Percentiles rank a stretch among this genome's conserved stretches.
Evolutionary conservation across 2,888 invertebrate genomes (phyloP).

Genomic region (Meiosimyza platycephala): DNA sequence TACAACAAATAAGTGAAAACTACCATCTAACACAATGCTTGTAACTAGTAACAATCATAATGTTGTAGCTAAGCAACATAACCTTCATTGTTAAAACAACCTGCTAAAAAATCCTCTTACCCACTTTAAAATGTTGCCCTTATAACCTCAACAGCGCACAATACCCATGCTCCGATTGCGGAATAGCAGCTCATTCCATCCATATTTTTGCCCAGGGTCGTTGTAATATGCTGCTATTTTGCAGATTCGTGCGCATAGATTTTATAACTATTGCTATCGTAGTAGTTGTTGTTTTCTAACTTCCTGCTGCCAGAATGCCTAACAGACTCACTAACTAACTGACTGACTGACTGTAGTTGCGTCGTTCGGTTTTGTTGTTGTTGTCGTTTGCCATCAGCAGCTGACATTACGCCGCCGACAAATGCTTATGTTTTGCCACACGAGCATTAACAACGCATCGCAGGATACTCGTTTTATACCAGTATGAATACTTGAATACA

Average conservation of each 20-base stretch:
- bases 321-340: slow-evolving; percentile 22
- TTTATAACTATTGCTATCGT: slow-evolving; percentile 25
- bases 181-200: not conserved
- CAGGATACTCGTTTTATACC: slow-evolving; percentile 29
- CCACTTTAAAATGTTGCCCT: not conserved
- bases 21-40: not conserved
- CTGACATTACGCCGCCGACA: slow-evolving; percentile 20
- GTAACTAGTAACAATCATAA: slow-evolving; percentile 6
- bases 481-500: slow-evolving; percentile 36
- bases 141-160: not conserved
- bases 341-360: not conserved
- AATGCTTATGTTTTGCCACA: slow-evolving; percentile 29
- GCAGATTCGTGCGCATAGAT: slow-evolving; percentile 25
- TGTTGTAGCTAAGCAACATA: slow-evolving; percentile 20
- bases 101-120: not conserved
- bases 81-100: not conserved
- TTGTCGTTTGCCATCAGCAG: slow-evolving; percentile 26
- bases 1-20: too few species aligned
- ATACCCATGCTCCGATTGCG: not conserved
- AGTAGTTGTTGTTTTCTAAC: not conserved
- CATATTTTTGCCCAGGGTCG: slow-evolving; percentile 19
- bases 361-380: not conserved
- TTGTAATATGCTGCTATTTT: slow-evolving; percentile 10
- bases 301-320: not conserved
- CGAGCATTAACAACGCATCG: slow-evolving; percentile 32